Conservation (phyloP, 2,797 vertebrate genomes). For the Anolis apletophallus region DNA sequence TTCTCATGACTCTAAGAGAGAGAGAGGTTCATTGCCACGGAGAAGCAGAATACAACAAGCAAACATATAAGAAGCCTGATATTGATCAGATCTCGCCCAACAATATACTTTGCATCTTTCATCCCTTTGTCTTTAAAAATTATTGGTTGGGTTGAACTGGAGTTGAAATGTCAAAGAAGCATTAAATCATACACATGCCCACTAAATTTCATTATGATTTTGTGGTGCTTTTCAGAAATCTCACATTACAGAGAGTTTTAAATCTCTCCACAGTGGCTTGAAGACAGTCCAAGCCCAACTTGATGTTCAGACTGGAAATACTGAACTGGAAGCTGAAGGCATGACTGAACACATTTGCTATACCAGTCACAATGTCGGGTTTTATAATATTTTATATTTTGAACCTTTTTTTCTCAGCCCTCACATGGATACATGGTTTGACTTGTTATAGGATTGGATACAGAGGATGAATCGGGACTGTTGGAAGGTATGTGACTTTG, state of each 20-base stretch:
- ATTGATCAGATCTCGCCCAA: background rate
- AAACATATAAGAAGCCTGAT: background rate
- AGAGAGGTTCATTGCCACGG: no score
- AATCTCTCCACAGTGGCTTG: background rate
- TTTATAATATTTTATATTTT: background rate
- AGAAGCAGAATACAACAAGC: background rate
- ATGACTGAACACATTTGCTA: background rate
- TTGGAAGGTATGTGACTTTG: no score
- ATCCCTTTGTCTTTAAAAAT: background rate
- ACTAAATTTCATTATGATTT: background rate
- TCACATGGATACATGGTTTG: background rate
- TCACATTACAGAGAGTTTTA: background rate
- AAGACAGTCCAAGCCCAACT: background rate
- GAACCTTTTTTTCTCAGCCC: background rate
- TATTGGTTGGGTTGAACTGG: background rate
- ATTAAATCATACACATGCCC: background rate
- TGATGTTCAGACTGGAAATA: slow-evolving; percentile 1
- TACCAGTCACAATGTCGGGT: no score
- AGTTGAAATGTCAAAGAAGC: background rate
- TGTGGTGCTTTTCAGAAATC: background rate
- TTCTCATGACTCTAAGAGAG: background rate
- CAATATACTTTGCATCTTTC: background rate
- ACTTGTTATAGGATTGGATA: background rate
- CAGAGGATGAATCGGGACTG: no score
- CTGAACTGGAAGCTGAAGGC: background rate